These are phyloP conservation scores for Triplophysa tibetana DNA, from an alignment of 2,113 vertebrate species.

Conservation along the genomic window DNA sequence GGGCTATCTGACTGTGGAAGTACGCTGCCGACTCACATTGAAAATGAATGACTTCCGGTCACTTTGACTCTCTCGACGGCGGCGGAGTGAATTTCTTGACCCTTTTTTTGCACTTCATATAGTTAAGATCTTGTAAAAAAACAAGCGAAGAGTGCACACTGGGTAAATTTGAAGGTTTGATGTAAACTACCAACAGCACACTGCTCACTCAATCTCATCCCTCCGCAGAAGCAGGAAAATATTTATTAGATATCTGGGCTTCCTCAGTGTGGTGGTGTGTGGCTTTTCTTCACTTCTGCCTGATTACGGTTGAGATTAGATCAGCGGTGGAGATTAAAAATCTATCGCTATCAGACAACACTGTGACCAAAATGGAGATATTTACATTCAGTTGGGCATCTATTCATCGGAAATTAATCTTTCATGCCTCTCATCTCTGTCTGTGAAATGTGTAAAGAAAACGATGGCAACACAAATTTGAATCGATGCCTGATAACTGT, in stretches of 20 bases:
- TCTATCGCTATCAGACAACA: conserved; percentile 4
- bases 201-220: too few species aligned
- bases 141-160: background rate
- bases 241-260: background rate
- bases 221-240: background rate
- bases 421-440: background rate
- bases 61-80: too few species aligned
- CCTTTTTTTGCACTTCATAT: too few species aligned
- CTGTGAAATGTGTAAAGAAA: background rate
- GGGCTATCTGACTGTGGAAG: too few species aligned
- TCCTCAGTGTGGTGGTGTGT: background rate
- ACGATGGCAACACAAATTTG: background rate
- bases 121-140: too few species aligned
- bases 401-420: background rate
- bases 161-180: background rate
- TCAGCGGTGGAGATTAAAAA: background rate
- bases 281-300: background rate
- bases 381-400: background rate
- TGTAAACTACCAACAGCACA: too few species aligned
- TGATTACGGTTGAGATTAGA: conserved; percentile 2
- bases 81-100: too few species aligned
- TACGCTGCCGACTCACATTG: too few species aligned
- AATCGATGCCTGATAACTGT: background rate
- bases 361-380: background rate
- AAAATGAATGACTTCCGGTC: too few species aligned